phyloP scores from a whole-genome alignment of 2,113 vertebrate genomes.

The Pomatorhinus ruficollis region DNA sequence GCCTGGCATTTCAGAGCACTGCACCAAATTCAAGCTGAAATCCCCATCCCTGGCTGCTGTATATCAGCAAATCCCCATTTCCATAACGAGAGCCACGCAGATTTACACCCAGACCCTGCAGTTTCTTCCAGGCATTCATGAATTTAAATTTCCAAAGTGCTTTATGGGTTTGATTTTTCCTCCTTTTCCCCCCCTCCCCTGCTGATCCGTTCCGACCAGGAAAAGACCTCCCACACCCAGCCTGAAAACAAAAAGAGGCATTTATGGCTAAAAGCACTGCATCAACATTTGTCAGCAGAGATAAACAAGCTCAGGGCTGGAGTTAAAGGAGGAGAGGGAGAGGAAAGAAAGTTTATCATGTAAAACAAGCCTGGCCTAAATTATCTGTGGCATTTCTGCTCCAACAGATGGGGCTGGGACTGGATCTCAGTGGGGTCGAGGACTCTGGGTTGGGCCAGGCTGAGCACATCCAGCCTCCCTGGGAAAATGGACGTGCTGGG shows the following conservation, averaged over 20 bases:
- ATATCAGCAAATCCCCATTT: constrained; percentile 14
- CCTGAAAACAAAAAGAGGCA: background rate
- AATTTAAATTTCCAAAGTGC: background rate
- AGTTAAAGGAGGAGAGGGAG: background rate
- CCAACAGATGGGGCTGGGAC: background rate
- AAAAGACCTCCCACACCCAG: background rate
- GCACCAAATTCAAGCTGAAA: background rate
- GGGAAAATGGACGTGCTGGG: background rate
- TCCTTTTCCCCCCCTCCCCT: background rate
- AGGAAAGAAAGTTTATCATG: background rate
- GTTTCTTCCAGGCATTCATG: background rate
- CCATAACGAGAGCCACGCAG: background rate
- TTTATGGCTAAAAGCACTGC: background rate
- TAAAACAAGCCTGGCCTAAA: background rate
- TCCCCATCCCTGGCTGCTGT: background rate
- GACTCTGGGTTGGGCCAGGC: background rate
- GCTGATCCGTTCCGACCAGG: background rate
- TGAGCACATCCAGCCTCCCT: background rate
- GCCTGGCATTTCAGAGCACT: background rate
- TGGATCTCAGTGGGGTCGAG: background rate
- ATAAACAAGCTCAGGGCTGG: background rate
- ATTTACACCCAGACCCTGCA: constrained; percentile 6
- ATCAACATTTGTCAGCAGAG: background rate
- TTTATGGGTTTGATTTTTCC: constrained; percentile 1
- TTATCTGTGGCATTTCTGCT: background rate